Conservation (phyloP, 2,797 vertebrate species). For the Halcyon badia region DNA sequence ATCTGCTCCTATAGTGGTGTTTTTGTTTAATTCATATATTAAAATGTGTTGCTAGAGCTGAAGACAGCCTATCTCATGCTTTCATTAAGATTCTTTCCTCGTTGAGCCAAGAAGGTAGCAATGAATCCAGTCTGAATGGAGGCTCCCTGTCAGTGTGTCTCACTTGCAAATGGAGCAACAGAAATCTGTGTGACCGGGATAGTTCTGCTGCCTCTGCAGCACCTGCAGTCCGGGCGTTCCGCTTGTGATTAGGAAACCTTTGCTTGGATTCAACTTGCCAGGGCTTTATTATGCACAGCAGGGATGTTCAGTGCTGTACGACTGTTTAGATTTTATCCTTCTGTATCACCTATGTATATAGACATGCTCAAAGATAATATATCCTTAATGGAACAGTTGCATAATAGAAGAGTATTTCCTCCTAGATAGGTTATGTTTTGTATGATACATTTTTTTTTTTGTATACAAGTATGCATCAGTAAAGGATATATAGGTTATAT, state of each 20-base stretch:
- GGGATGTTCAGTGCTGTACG: background rate
- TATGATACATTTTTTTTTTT: background rate
- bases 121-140: background rate
- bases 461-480: background rate
- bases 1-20: background rate
- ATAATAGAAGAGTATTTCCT: background rate
- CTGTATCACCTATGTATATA: background rate
- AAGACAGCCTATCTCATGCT: background rate
- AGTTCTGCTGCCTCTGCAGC: slow-evolving; percentile 40
- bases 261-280: background rate
- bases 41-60: background rate
- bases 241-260: background rate
- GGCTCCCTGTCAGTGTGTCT: background rate
- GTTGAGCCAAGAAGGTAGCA: background rate
- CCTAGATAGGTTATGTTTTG: background rate
- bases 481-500: background rate
- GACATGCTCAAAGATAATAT: background rate
- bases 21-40: background rate
- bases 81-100: background rate
- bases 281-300: background rate
- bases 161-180: background rate
- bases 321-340: background rate
- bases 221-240: background rate
- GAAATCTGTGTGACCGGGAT: background rate
- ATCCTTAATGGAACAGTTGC: slow-evolving; percentile 25